These are phyloP conservation scores for Sarcophaga peregrina DNA, from an alignment of 1,140 invertebrate genomes.

Conservation along the genomic window DNA sequence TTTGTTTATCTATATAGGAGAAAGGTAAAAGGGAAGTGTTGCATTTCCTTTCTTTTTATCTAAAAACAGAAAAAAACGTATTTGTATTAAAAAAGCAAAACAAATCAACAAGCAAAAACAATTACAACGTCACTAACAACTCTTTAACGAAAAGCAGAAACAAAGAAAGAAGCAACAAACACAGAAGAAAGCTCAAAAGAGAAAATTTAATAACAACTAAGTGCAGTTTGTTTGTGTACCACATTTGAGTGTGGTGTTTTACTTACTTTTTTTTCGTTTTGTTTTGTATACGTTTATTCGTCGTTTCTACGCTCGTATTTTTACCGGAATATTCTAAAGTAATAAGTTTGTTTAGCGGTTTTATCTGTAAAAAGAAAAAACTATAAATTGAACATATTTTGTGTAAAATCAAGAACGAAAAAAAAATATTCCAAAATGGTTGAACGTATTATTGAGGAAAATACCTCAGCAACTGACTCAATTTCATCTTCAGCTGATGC, in stretches of 20 bases:
- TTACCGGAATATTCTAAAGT: not conserved
- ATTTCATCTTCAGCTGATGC: not conserved
- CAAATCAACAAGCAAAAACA: not conserved
- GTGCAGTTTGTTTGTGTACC: not conserved
- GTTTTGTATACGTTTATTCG: not conserved
- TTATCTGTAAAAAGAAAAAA: not conserved
- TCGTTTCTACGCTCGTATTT: not conserved
- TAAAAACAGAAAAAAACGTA: not conserved
- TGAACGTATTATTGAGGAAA: conserved; percentile 42
- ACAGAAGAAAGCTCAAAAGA: not conserved
- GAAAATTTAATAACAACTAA: not conserved
- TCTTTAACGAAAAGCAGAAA: no score
- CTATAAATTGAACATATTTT: not conserved
- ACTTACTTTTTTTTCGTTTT: not conserved
- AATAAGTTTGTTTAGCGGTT: not conserved
- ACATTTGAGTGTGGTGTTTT: no score
- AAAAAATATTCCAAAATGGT: conserved; percentile 45
- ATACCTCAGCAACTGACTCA: not conserved
- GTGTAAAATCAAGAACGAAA: not conserved
- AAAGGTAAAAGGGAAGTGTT: not conserved
- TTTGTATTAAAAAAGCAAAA: not conserved
- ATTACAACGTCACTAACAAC: no score
- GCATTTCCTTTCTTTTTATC: not conserved
- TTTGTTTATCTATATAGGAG: no score
- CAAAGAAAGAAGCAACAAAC: not conserved